Percentiles rank a stretch among this genome's conserved stretches.
These are phyloP conservation scores for Galaxea fascicularis DNA, from an alignment of 92 coral and sea anemone genomes.

Conservation along the genomic window DNA sequence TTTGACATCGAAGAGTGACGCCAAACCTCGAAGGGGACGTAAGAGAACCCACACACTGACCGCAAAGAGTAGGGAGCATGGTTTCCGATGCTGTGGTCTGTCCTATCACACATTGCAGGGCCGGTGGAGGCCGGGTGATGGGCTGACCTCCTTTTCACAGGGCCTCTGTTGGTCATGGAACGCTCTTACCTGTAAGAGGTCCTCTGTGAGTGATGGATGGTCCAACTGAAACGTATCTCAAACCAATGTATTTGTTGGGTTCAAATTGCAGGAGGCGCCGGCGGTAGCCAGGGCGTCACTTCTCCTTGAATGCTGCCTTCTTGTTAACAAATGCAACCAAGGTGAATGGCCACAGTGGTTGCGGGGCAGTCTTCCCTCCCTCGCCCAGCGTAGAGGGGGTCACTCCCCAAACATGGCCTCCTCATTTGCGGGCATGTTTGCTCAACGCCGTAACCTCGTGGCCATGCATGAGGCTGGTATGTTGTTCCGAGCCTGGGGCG, in stretches of 20 bases:
- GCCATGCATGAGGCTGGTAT: conserved; percentile 99
- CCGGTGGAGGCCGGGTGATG: too few relatives aligned
- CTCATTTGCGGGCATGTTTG: conserved; percentile 65
- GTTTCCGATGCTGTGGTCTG: too few relatives aligned
- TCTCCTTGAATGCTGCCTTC: conserved; percentile 87
- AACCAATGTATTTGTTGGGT: background rate
- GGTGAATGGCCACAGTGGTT: conserved; percentile 99
- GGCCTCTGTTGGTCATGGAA: too few relatives aligned
- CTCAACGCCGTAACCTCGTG: conserved; percentile 91
- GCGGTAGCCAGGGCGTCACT: conserved; percentile 93
- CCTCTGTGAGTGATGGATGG: background rate
- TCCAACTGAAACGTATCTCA: too few relatives aligned
- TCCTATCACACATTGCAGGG: too few relatives aligned
- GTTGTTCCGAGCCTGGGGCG: conserved; percentile 96
- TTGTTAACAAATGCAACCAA: conserved; percentile 92
- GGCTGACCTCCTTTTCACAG: too few relatives aligned
- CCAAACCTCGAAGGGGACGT: too few relatives aligned
- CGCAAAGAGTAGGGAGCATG: too few relatives aligned
- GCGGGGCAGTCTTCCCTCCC: conserved; percentile 89
- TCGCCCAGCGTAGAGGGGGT: conserved; percentile 79
- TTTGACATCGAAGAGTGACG: too few relatives aligned
- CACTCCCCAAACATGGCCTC: conserved; percentile 73
- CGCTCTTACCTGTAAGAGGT: too few relatives aligned
- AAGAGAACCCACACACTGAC: too few relatives aligned
- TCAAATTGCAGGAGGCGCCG: conserved; percentile 86